Conservation (phyloP, 2,113 vertebrate genomes). For the Psittacara wagleri region DNA sequence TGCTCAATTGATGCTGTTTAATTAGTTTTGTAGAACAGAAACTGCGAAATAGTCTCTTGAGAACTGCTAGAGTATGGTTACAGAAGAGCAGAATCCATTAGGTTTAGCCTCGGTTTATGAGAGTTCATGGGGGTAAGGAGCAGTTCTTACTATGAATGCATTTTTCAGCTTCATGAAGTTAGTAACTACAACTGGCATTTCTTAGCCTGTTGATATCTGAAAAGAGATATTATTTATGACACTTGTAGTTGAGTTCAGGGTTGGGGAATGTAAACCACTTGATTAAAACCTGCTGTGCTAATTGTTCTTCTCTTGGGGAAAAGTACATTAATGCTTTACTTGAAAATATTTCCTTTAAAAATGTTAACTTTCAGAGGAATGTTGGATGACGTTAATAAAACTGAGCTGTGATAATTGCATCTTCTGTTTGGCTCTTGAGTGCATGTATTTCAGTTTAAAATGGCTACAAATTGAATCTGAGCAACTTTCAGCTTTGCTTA, state of each 20-base stretch:
- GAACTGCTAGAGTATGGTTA: neutral
- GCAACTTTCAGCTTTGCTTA: neutral
- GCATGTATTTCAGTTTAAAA: neutral
- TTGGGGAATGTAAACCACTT: slow-evolving; percentile 12
- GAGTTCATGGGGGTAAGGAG: neutral
- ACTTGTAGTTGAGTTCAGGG: neutral
- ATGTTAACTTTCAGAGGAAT: neutral
- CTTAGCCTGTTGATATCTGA: slow-evolving; percentile 18
- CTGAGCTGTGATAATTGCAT: neutral
- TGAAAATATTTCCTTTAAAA: slow-evolving; percentile 4
- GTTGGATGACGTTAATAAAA: neutral
- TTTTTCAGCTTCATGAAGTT: slow-evolving; percentile 25
- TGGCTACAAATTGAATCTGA: slow-evolving; percentile 2
- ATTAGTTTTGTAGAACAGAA: neutral
- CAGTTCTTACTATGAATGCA: neutral
- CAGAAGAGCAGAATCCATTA: neutral
- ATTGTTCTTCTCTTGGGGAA: neutral
- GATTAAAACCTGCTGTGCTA: slow-evolving; percentile 53
- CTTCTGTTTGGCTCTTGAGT: neutral
- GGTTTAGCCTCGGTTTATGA: slow-evolving; percentile 1
- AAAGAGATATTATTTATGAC: neutral
- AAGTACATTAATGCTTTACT: neutral
- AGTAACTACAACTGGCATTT: slow-evolving; percentile 26
- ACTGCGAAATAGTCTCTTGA: neutral
- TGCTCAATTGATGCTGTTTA: neutral